These are phyloP conservation scores for Aurelia coerulea DNA, from an alignment of 30 jellyfish, hydroid and myxozoan genomes.

Conservation along the genomic window DNA sequence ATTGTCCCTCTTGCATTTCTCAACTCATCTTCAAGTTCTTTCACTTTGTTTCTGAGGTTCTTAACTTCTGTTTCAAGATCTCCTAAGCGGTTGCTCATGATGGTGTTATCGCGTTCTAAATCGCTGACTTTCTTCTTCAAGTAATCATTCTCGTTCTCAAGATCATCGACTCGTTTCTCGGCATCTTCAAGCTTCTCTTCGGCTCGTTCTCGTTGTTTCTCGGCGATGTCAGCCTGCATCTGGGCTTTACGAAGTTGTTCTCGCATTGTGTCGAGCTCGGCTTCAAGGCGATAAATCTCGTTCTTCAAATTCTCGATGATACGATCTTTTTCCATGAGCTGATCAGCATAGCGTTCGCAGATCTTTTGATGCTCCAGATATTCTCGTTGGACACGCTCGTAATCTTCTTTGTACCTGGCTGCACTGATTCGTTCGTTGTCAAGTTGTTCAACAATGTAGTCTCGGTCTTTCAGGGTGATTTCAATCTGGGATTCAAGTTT, in stretches of 20 bases:
- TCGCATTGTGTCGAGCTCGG: conserved; percentile 84
- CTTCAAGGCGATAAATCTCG: conserved; percentile 81
- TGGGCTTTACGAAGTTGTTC: conserved; percentile 88
- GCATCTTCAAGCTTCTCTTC: conserved; percentile 81
- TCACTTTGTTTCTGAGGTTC: conserved; percentile 56
- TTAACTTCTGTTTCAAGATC: conserved; percentile 76
- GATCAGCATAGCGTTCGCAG: conserved; percentile 95
- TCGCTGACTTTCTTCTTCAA: conserved; percentile 74
- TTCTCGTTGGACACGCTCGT: conserved; percentile 97
- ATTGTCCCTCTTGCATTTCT: conserved; percentile 73
- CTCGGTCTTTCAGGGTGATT: conserved; percentile 89
- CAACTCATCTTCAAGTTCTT: conserved; percentile 84
- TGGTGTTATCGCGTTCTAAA: conserved; percentile 69
- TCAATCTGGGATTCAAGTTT: conserved; percentile 91
- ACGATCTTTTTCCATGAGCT: conserved; percentile 93
- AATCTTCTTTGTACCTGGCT: conserved; percentile 93
- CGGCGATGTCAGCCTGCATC: conserved; percentile 90
- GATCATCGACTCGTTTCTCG: conserved; percentile 68
- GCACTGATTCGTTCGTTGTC: conserved; percentile 88
- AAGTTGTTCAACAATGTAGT: conserved; percentile 90
- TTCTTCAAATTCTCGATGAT: conserved; percentile 87
- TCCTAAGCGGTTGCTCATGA: conserved; percentile 69
- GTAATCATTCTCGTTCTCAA: conserved; percentile 78
- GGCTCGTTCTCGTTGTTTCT: conserved; percentile 78
- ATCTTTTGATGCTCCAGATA: conserved; percentile 98